Evolutionary conservation across 1,140 invertebrate species (phyloP).

Genomic region (Nebria ingens): DNA sequence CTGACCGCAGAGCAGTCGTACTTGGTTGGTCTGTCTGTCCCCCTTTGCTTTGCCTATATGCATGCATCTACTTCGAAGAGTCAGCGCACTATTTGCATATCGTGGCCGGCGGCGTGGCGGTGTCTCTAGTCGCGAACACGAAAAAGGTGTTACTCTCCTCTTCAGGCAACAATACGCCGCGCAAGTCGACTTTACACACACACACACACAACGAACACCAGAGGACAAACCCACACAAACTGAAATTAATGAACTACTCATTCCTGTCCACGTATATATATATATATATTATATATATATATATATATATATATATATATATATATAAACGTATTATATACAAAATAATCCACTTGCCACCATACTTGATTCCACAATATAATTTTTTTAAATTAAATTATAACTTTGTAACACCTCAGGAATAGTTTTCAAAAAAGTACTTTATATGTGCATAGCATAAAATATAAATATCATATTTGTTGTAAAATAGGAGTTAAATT

Average conservation of each 20-base stretch:
- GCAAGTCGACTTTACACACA: constrained; percentile 11
- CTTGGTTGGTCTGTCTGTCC: too few species aligned
- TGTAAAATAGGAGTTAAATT: too few species aligned
- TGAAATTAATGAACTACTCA: constrained; percentile 32
- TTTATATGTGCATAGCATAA: too few species aligned
- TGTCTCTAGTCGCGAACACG: constrained; percentile 27
- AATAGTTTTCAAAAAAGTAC: too few species aligned
- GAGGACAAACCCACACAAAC: constrained; percentile 13
- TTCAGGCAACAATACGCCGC: neutral
- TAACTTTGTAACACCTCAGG: too few species aligned
- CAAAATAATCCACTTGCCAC: constrained; percentile 29
- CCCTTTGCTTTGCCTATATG: too few species aligned
- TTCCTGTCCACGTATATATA: constrained; percentile 30
- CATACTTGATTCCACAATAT: neutral
- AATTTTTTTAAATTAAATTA: too few species aligned
- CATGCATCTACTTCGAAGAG: constrained; percentile 11
- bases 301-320: too few species aligned
- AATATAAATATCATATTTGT: too few species aligned
- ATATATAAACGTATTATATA: too few species aligned
- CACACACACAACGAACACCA: constrained; percentile 16
- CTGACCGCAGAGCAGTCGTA: neutral
- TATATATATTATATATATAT: too few species aligned
- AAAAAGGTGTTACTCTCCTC: constrained; percentile 29
- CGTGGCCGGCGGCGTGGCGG: constrained; percentile 22
- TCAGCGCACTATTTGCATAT: constrained; percentile 22